Conservation (phyloP, 2,888 invertebrate species). For the Zygothrica quintamaculata region DNA sequence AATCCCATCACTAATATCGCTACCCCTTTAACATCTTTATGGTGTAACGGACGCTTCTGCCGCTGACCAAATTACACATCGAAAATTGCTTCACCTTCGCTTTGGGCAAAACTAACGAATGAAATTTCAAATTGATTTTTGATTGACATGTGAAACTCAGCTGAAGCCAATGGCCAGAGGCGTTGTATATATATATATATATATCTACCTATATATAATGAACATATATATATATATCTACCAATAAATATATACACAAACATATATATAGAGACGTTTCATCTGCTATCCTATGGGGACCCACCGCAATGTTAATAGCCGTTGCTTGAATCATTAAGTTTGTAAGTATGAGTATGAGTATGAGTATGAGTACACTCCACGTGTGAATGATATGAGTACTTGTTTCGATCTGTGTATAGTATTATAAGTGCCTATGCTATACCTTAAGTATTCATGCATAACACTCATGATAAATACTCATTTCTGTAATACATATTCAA, state of each 20-base stretch:
- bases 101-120: constrained; percentile 57
- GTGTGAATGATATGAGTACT: constrained; percentile 36
- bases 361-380: constrained; percentile 47
- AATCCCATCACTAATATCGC: too few species aligned
- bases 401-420: too few species aligned
- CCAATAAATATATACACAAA: too few species aligned
- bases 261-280: too few species aligned
- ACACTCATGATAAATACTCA: too few species aligned
- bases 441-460: too few species aligned
- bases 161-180: constrained; percentile 65
- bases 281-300: constrained; percentile 9
- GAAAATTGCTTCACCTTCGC: constrained; percentile 62
- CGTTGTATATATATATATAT: too few species aligned
- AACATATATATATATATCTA: too few species aligned
- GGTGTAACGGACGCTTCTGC: neutral
- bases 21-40: neutral
- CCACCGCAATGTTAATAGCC: constrained; percentile 15
- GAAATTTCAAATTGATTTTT: constrained; percentile 73
- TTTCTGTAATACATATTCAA: too few species aligned
- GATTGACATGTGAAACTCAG: constrained; percentile 79
- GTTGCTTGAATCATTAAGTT: constrained; percentile 25
- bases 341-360: too few species aligned
- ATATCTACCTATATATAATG: too few species aligned
- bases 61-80: constrained; percentile 55
- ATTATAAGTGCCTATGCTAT: too few species aligned